phyloP scores from a whole-genome alignment of 2,113 vertebrate species.

The Chelonoidis abingdonii region DNA sequence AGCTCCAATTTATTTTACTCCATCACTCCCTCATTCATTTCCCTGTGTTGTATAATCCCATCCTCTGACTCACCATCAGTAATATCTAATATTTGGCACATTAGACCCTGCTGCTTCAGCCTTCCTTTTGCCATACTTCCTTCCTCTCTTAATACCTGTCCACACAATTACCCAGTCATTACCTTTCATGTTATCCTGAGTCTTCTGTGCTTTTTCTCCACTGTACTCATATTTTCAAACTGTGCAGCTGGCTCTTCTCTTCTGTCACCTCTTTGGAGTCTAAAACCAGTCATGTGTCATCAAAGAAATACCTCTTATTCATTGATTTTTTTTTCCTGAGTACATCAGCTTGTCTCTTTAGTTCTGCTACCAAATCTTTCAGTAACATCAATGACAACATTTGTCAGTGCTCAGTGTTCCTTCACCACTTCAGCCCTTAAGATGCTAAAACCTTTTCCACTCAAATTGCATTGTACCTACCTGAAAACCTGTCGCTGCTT shows the following conservation, averaged over 20 bases:
- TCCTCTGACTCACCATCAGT: conserved; percentile 4
- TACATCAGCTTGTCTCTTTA: conserved; percentile 50
- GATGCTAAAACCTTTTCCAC: accelerated
- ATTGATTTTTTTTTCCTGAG: conserved; percentile 44
- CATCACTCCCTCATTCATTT: conserved; percentile 18
- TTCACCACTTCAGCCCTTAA: background rate
- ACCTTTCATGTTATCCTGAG: conserved; percentile 47
- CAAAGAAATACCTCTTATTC: conserved; percentile 27
- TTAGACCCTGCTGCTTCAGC: background rate
- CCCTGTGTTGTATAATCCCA: background rate
- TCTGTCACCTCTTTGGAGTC: conserved; percentile 27
- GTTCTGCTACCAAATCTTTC: conserved; percentile 51
- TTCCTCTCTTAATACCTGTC: conserved; percentile 55
- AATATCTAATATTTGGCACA: background rate
- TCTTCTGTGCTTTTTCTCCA: conserved; percentile 47
- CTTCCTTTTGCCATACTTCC: conserved; percentile 24
- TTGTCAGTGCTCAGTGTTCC: conserved; percentile 18
- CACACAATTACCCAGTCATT: conserved; percentile 48
- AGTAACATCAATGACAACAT: background rate
- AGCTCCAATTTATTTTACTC: background rate
- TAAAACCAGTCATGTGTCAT: conserved; percentile 50
- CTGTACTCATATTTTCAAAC: conserved; percentile 54
- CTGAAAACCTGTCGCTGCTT: conserved; percentile 11
- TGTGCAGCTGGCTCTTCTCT: conserved; percentile 36
- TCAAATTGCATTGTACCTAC: background rate